Evolutionary conservation across 2,888 invertebrate species (phyloP).

Genomic region (Pinctada fucata): DNA sequence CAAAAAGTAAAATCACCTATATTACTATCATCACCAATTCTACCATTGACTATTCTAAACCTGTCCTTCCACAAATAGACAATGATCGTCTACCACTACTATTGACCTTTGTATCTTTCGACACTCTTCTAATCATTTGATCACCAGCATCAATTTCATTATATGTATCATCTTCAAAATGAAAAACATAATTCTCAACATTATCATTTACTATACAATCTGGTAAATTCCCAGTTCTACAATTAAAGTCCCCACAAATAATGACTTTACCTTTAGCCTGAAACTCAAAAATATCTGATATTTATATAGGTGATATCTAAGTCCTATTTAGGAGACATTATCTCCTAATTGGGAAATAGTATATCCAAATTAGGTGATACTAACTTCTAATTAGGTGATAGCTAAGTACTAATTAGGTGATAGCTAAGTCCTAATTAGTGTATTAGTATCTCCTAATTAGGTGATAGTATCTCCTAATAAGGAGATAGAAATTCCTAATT

Average conservation of each 20-base stretch:
- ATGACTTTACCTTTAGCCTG: background rate
- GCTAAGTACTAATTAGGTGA: too few relatives aligned
- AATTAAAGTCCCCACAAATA: background rate
- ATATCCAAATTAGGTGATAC: too few relatives aligned
- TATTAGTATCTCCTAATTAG: too few relatives aligned
- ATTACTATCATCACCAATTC: too few relatives aligned
- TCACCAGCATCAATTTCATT: background rate
- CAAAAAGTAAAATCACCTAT: too few relatives aligned
- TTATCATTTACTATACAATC: background rate
- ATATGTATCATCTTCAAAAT: background rate
- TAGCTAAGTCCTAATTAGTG: too few relatives aligned
- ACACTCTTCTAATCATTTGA: background rate
- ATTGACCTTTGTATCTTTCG: background rate
- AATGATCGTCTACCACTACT: background rate
- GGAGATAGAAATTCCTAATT: too few relatives aligned
- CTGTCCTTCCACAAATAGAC: background rate
- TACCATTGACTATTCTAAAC: background rate
- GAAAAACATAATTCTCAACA: conserved; percentile 3
- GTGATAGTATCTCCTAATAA: too few relatives aligned
- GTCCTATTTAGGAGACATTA: too few relatives aligned
- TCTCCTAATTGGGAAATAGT: too few relatives aligned
- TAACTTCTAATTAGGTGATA: too few relatives aligned
- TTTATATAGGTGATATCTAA: background rate
- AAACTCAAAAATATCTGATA: background rate
- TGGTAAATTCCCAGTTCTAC: background rate